phyloP scores from a whole-genome alignment of 2,113 vertebrate genomes.

The Gallinago paraguaiae region DNA sequence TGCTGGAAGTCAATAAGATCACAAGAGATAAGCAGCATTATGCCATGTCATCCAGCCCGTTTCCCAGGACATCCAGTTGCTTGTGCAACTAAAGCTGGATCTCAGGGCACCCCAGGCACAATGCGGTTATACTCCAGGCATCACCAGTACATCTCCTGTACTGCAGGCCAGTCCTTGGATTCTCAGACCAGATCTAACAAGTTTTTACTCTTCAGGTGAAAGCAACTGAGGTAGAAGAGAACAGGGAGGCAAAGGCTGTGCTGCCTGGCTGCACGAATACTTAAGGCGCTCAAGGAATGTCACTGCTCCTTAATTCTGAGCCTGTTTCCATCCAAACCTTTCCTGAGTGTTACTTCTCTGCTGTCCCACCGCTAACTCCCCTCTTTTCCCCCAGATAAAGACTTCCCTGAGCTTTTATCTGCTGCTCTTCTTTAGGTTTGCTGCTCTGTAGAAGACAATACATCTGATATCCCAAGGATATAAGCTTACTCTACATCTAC shows the following conservation, averaged over 20 bases:
- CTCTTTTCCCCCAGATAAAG: neutral
- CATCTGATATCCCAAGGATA: neutral
- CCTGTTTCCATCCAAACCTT: neutral
- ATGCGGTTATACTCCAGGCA: neutral
- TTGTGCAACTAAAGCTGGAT: neutral
- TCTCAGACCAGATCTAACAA: neutral
- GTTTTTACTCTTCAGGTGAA: neutral
- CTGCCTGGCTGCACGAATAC: neutral
- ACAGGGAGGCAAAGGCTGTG: neutral
- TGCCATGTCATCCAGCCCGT: neutral
- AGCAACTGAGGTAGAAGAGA: neutral
- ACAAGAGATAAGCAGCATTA: neutral
- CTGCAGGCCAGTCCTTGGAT: neutral
- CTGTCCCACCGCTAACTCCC: neutral
- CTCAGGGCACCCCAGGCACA: neutral
- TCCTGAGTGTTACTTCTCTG: neutral
- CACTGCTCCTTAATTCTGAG: neutral
- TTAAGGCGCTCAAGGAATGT: accelerated
- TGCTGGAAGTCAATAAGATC: neutral
- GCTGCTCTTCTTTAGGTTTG: neutral
- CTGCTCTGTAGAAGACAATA: neutral
- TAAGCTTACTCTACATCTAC: neutral
- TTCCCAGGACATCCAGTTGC: neutral
- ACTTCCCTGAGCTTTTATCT: neutral
- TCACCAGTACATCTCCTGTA: too few relatives aligned